phyloP scores from a whole-genome alignment of 2,113 vertebrate genomes.

The Grallaria varia region DNA sequence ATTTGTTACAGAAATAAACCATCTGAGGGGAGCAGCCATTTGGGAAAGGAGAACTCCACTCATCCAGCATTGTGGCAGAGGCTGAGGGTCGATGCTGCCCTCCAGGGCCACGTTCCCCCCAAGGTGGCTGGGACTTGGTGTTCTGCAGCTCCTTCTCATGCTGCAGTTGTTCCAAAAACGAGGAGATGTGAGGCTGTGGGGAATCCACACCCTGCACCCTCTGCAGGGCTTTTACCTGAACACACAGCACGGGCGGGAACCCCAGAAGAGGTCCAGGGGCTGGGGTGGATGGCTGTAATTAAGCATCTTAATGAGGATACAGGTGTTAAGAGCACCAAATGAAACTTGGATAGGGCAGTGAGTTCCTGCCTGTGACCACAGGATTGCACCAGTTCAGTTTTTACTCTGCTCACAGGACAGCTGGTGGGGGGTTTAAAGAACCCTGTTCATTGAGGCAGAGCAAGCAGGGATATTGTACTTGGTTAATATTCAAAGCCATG shows the following conservation, averaged over 20 bases:
- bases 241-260: neutral
- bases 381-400: accelerated
- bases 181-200: neutral
- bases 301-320: neutral
- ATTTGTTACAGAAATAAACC: neutral
- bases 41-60: neutral
- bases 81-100: neutral
- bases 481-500: neutral
- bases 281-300: neutral
- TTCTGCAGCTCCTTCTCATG: too few species aligned
- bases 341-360: neutral
- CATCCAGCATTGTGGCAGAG: neutral
- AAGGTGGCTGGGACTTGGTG: neutral
- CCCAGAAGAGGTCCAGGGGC: accelerated
- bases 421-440: neutral
- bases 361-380: neutral
- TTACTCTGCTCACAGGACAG: neutral
- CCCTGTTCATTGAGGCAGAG: neutral
- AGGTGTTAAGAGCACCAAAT: neutral
- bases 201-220: neutral
- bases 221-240: accelerated
- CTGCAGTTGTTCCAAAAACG: accelerated
- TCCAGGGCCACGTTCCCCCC: neutral
- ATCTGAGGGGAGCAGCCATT: neutral
- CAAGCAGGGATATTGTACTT: neutral